Conservation (phyloP, 1,140 invertebrate species). For the Yoshiicerus persimilis region DNA sequence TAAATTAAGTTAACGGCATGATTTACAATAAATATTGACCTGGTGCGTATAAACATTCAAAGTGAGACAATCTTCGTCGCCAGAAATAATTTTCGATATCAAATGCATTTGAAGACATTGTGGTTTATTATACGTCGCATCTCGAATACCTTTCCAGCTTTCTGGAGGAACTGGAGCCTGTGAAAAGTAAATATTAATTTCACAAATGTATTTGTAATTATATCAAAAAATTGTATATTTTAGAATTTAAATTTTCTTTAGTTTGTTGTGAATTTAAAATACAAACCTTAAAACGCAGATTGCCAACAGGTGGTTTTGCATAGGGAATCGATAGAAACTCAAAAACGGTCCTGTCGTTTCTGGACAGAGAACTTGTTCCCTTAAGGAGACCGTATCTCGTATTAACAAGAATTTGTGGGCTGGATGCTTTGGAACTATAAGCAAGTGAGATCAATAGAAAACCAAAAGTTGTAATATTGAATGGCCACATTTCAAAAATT, state of each 20-base stretch:
- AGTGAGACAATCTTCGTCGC: slow-evolving; percentile 32
- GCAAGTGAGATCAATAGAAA: no score
- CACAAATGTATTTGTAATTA: no score
- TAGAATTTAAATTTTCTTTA: no score
- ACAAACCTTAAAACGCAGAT: background rate
- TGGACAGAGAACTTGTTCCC: background rate
- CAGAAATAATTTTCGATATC: slow-evolving; percentile 19
- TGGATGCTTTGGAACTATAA: no score
- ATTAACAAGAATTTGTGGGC: background rate
- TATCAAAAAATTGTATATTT: background rate
- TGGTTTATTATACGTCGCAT: slow-evolving; percentile 1
- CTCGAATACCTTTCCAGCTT: slow-evolving; percentile 26
- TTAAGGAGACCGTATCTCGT: background rate
- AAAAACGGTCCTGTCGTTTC: slow-evolving; percentile 3
- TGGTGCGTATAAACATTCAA: slow-evolving; percentile 27
- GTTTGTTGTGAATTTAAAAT: no score
- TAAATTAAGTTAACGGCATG: no score
- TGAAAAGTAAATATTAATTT: no score
- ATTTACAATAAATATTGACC: background rate
- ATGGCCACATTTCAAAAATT: no score
- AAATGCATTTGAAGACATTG: slow-evolving; percentile 30
- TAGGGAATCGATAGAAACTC: slow-evolving; percentile 33
- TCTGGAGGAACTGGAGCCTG: slow-evolving; percentile 32
- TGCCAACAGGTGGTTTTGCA: background rate
- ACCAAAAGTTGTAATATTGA: no score